Base-by-base conservation (phyloP, 2,888 invertebrate species). In the Heliconius aoede region DNA sequence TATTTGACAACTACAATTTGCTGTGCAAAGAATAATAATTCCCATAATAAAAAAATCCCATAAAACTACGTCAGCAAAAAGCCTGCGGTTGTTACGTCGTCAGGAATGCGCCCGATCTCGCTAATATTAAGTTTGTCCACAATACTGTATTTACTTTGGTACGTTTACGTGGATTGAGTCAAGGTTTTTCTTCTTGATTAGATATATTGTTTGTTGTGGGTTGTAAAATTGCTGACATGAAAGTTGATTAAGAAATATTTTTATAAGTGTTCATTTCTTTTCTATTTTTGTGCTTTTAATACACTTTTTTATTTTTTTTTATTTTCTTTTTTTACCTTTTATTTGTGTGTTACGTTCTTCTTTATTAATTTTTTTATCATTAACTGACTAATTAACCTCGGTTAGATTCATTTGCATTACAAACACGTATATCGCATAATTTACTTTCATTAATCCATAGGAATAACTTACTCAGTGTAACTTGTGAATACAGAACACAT, bases 401-500 rank as follows among this genome's bases (percentile, higher is more conserved):
- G 13, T 60, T 5, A 24, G 15, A 60, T 26, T 60, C 1, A 24
- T 60, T 60, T 15, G 13, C 15, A 30, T 21, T 36, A 36, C n/a
- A 36, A 65, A 24, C 15, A 60, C n/a, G 3, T 11, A n/a, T 58
- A 58, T n/a, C 13, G 11, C 13, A 13, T 21, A 21, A 55, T 24
- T 58, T 24, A 24, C 13, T 58, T 24, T 24, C 13, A 7, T 60
- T 26, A 60, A 26, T 60, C 26, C 4, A 51, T 11, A 28, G 51
- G 5, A 28, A 51, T 51, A 28, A 51, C 26, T 46, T 68, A 46
- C 60, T 26, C 60, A 15, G 26, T 26, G 7, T 60, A 26, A 24
- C 24, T 36, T 60, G 60, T 26, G n/a, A 65, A 60, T 65, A 67
- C 72, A 74, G 58, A 58, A n/a, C 46, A 67, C 72, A 67, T 74